A percentile compares a stretch with the other conserved stretches of the same genome.
phyloP scores from a whole-genome alignment of 1,140 invertebrate species.

The Sinonovacula constricta region DNA sequence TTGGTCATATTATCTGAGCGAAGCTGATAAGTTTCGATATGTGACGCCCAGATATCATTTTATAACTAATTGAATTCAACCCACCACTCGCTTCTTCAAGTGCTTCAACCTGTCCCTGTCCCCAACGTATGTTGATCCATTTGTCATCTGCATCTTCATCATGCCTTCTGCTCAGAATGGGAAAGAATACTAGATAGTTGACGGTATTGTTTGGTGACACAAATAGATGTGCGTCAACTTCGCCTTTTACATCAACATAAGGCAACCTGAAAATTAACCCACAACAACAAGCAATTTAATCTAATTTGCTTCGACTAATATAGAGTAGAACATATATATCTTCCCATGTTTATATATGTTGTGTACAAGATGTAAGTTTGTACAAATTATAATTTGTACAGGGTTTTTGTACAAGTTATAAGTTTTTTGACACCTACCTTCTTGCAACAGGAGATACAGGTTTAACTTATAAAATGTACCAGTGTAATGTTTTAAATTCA shows the following conservation, averaged over 20 bases:
- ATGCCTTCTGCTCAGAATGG: neutral
- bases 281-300: constrained; percentile 1
- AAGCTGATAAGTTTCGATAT: constrained; percentile 1
- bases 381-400: constrained; percentile 1
- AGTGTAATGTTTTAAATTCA: constrained; percentile 1
- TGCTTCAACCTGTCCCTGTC: neutral
- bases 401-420: constrained; percentile 1
- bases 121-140: neutral
- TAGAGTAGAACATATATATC: constrained; percentile 1
- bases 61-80: constrained; percentile 1
- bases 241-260: constrained; percentile 1
- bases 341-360: constrained; percentile 1
- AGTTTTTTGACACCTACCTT: constrained; percentile 1
- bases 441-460: neutral
- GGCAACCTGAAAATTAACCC: neutral
- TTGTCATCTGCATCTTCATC: neutral
- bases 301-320: constrained; percentile 1
- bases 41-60: neutral
- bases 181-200: constrained; percentile 1
- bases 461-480: constrained; percentile 1
- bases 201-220: neutral
- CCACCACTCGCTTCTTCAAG: neutral
- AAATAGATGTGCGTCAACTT: constrained; percentile 1
- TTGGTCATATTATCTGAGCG: neutral
- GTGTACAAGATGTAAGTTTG: constrained; percentile 1